Percentiles rank a stretch among this genome's conserved stretches.
Evolutionary conservation across 2,113 vertebrate genomes (phyloP).

Genomic region (Paratilapia polleni): DNA sequence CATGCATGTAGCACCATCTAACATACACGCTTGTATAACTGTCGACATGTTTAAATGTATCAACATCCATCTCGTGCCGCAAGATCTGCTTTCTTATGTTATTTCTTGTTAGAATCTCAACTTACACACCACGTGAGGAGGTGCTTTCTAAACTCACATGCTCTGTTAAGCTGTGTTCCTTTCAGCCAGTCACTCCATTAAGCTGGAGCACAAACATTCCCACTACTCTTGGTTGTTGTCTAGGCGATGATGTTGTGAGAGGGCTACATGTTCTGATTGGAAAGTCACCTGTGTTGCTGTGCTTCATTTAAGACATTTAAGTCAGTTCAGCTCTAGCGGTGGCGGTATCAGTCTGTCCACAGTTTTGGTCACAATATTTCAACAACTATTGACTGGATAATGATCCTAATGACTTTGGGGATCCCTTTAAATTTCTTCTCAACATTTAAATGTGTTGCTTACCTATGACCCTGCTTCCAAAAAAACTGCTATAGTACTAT

Average conservation of each 20-base stretch:
- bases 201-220: slow-evolving; percentile 71
- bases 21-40: neutral
- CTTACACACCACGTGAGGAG: neutral
- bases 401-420: no score
- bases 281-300: neutral
- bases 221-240: slow-evolving; percentile 41
- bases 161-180: slow-evolving; percentile 28
- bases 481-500: neutral
- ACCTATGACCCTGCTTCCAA: no score
- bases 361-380: neutral
- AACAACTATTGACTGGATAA: no score
- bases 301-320: neutral
- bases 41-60: neutral
- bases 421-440: no score
- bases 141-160: slow-evolving; percentile 38
- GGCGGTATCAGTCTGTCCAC: fast-evolving
- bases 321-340: neutral
- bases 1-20: neutral
- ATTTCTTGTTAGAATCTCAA: slow-evolving; percentile 7
- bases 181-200: slow-evolving; percentile 52
- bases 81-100: neutral
- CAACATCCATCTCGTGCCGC: neutral
- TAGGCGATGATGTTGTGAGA: slow-evolving; percentile 13
- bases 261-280: neutral
- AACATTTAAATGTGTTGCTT: no score